Base-by-base conservation (phyloP, 2,797 vertebrate species). In the Cirrhinus mrigala region DNA sequence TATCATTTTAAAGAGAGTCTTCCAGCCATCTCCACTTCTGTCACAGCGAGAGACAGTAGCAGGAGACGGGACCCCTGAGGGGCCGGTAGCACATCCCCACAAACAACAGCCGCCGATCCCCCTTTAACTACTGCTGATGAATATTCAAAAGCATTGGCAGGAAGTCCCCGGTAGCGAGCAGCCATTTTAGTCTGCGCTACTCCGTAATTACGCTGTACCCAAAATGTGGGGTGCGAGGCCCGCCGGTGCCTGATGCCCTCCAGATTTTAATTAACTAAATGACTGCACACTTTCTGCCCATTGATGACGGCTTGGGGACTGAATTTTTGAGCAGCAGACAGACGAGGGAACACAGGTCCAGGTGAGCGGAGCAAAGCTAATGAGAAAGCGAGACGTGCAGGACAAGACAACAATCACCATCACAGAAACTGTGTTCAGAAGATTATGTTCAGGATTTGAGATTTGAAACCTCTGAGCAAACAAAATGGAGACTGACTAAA, bases 241-340 rank as follows among this genome's bases (percentile, higher is more conserved):
- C 85, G 82, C 90, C 91, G 85, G 87, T 91, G 91, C 90, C 91
- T 91, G 90, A 91, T 94, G 92, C 92, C 95, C 93, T 90, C 93
- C 74, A 94, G 94, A 94, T 94, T 96, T 95, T 95, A 95, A 96
- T 96, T 95, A 95, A 94, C 93, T 91, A 93, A 95, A 95, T 92
- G 92, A 94, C 92, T 91, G 92, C 92, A 93, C 90, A 93, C 90
- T 94, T 94, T 91, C 91, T 85, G 76, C 87, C 87, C 89, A 93
- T 93, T 95, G 94, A 96, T 94, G 94, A 94, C 86, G 90, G 90
- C 92, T 93, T 91, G 87, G 92, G 93, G 91, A 93, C 91, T 93
- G 93, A 92, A 92, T 93, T 91, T 94, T 93, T 92, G 86, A 90
- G 84, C 83, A 86, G 86, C 52, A 79, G 74, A 89, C 52, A 79